Base-by-base conservation (phyloP, 2,888 invertebrate species). In the Torymus auratus region DNA sequence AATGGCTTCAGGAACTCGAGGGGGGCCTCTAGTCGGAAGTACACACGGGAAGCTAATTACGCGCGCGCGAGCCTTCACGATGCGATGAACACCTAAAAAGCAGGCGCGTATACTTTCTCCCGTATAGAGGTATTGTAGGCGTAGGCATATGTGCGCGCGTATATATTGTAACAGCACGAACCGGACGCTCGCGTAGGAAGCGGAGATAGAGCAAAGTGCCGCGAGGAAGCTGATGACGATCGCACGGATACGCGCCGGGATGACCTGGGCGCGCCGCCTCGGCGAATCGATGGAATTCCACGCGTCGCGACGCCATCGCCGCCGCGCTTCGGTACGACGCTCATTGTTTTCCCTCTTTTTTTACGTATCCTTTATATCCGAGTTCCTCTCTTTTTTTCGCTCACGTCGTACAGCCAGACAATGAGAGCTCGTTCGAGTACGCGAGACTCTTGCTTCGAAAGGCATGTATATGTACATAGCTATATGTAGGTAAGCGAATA, bases 1-100 rank as follows among this genome's bases (percentile, higher is more conserved):
- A 90, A 89, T 89, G 88, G 86, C 86, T 86, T 86, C 86, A 86
- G 86, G 86, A 87, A 81, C 74, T 75, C 58, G 70, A 13, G 85
- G 83, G 85, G 84, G 85, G 82, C 83, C 82, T 79, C 84, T 84
- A 55, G 64, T 75, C 75, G 75, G 75, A 81, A 81, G 77, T 73
- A 83, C 84, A 86, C 84, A 89, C 88, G 88, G 88, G 50, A n/a
- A 70, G 70, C 55, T 78, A 81, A 81, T 81, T 81, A 78, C 64
- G 15, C 87, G 85, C 83, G 84, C 84, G 85, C 87, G 86, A 84
- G 85, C 83, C 79, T 67, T 77, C 71, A 79, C 79, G 78, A 60
- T 62, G 80, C 76, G 83, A 82, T 83, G 84, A 81, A 80, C 83
- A 82, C 82, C 65, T 82, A 81, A 83, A 75, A 78, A 41, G 41